phyloP scores from a whole-genome alignment of 2,113 vertebrate species.

The Romanogobio albipinnatus region DNA sequence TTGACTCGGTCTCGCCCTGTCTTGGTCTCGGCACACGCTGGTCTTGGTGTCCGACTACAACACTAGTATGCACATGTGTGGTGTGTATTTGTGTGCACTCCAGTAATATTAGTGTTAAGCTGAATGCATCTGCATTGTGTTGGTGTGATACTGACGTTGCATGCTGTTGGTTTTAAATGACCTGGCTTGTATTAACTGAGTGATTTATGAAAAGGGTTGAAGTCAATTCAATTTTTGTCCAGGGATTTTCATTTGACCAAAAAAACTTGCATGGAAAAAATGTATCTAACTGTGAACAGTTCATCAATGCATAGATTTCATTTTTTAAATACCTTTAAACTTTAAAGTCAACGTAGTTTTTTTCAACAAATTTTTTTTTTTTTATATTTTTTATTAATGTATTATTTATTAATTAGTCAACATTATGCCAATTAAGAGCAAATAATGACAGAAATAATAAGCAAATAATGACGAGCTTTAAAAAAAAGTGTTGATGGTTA shows the following conservation, averaged over 20 bases:
- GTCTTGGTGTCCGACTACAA: no score
- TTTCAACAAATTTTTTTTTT: no score
- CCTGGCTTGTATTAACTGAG: constrained; percentile 50
- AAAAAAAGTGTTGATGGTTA: background rate
- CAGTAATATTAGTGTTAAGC: constrained; percentile 34
- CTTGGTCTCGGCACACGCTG: no score
- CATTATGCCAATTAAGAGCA: background rate
- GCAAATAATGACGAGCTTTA: no score
- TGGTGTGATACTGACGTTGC: constrained; percentile 62
- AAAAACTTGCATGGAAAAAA: no score
- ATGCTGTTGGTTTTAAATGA: constrained; percentile 64
- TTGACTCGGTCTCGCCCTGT: no score
- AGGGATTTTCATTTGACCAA: no score
- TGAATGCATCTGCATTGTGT: constrained; percentile 47
- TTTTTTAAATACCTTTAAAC: no score
- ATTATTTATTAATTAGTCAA: no score
- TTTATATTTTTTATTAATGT: no score
- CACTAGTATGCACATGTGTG: background rate
- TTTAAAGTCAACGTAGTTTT: background rate
- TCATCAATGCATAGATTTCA: no score
- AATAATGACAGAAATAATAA: background rate
- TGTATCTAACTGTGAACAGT: no score
- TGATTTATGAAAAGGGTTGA: constrained; percentile 15
- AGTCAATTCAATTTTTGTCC: constrained; percentile 27
- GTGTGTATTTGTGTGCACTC: constrained; percentile 11